Evolutionary conservation across 2,888 invertebrate genomes (phyloP), one percentile per base, ranked within the genome.

Genomic region (Tubulanus polymorphus): DNA sequence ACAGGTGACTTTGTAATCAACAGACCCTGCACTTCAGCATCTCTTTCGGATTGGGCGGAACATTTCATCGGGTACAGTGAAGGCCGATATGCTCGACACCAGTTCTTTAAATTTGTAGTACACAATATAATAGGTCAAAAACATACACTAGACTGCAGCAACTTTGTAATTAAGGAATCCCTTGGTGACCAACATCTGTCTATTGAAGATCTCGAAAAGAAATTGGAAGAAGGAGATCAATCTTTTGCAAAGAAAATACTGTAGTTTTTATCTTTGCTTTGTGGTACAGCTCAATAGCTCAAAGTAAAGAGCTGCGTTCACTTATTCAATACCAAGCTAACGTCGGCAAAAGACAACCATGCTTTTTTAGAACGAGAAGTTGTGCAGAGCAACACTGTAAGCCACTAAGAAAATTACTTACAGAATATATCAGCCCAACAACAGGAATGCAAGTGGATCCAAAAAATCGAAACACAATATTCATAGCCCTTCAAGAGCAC

Each of bases 331-430:
- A 41, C 41, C n/a, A 57, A 32, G 51, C 55, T 20, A 50, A 56
- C 51, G 15, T 27, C 23, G 56, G 54, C 1, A 27, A 35, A 48
- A 54, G 57, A 0, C 35, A 55, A 20, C 63, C 62, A 35, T 62
- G 63, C n/a, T 61, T 63, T 41, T 64, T 64, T 23, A 61, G 60
- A 15, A 64, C 64, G 8, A 63, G 59, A 2, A 66, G 64, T 48
- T 67, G 65, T 59, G 64, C 64, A 29, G 62, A 65, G 28, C 62
- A 51, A 51, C 57, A 67, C 27, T 63, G 66, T 28, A 63, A 63
- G 52, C 61, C 67, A 3, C 48, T 67, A 6, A 54, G 32, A 45
- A 27, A 54, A 28, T 49, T 65, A 15, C 32, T 66, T 8, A 12
- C 45, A n/a, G 32, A 57, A 20, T 65, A 65, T 49, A 30, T 57